Conservation (phyloP, 1,140 invertebrate species). For the Ephestia elutella region DNA sequence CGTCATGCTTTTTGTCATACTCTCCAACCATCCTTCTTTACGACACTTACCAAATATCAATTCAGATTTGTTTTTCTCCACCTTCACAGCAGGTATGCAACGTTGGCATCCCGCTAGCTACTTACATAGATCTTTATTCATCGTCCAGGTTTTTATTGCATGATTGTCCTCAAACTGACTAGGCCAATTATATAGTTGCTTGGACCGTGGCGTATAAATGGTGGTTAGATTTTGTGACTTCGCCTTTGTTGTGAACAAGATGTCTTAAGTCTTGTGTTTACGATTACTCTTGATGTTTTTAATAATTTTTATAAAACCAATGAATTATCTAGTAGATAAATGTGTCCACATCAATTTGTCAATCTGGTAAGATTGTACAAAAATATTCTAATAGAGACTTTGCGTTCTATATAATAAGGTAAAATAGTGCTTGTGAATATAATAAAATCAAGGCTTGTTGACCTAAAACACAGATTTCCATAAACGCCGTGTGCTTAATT, state of each 20-base stretch:
- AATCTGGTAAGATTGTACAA: too few relatives aligned
- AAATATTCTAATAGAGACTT: too few relatives aligned
- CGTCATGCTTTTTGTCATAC: background rate
- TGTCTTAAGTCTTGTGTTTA: background rate
- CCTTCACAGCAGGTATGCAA: background rate
- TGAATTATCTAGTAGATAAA: too few relatives aligned
- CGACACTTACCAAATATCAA: background rate
- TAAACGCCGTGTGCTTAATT: background rate
- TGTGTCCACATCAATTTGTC: too few relatives aligned
- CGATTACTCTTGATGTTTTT: too few relatives aligned
- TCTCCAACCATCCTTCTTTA: background rate
- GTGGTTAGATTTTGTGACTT: conserved; percentile 5
- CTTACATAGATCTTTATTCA: background rate
- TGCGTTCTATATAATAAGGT: too few relatives aligned
- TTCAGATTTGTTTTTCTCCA: background rate
- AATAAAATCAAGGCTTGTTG: background rate
- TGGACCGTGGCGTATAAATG: conserved; percentile 19
- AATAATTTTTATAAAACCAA: too few relatives aligned
- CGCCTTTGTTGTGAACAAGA: conserved; percentile 15
- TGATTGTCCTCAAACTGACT: conserved; percentile 30
- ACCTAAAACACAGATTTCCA: conserved; percentile 1
- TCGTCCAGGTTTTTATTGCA: conserved; percentile 28
- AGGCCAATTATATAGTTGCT: conserved; percentile 32
- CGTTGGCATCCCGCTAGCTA: background rate
- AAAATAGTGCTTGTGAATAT: background rate